phyloP scores from a whole-genome alignment of 2,888 invertebrate species.

The Cantharis rustica region DNA sequence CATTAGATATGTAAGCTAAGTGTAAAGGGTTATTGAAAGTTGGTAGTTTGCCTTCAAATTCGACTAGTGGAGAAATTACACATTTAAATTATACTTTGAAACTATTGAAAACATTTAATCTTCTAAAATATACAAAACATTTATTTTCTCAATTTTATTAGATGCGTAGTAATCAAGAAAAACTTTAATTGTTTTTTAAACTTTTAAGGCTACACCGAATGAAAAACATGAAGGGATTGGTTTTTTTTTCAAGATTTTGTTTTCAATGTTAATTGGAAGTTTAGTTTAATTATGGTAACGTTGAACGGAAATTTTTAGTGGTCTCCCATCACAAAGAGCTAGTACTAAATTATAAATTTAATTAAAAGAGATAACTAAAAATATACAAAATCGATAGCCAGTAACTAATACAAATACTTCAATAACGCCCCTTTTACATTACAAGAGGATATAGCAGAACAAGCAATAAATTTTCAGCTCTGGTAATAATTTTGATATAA shows the following conservation, averaged over 20 bases:
- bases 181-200: constrained; percentile 6
- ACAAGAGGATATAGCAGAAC: not conserved
- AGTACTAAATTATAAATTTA: not conserved
- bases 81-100: not conserved
- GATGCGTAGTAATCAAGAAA: not conserved
- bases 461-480: not conserved
- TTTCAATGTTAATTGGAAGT: not conserved
- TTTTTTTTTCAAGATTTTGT: not conserved
- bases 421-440: not conserved
- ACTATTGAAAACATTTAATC: not conserved
- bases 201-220: constrained; percentile 9
- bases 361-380: no score
- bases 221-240: not conserved
- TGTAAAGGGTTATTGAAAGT: constrained; percentile 7
- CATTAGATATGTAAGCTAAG: not conserved
- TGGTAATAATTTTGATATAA: not conserved
- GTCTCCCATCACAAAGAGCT: not conserved
- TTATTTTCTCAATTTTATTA: not conserved
- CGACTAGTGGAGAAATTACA: not conserved
- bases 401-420: not conserved
- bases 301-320: not conserved
- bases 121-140: not conserved
- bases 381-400: not conserved
- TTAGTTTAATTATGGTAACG: not conserved
- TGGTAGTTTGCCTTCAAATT: not conserved